A percentile compares a stretch with the other conserved stretches of the same genome.
phyloP scores from a whole-genome alignment of 2,888 invertebrate genomes.

The Leptodirus hochenwartii region DNA sequence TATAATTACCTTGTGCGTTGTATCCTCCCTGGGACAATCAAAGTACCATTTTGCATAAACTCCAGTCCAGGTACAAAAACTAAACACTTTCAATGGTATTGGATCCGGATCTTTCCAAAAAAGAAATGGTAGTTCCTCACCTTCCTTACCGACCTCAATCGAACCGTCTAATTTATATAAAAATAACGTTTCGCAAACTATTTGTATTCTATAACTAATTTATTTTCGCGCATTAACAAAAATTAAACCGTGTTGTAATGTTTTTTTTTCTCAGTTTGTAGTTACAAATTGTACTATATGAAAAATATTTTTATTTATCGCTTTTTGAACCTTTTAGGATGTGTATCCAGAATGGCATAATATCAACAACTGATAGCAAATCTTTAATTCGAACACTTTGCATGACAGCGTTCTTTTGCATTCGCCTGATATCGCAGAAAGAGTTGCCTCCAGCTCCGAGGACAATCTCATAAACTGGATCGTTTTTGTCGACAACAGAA shows the following conservation, averaged over 20 bases:
- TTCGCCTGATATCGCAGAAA: constrained; percentile 46
- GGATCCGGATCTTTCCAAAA: constrained; percentile 39
- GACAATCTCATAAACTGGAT: constrained; percentile 52
- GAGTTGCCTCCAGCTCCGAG: constrained; percentile 54
- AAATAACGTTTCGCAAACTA: no score
- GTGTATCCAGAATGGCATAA: constrained; percentile 45
- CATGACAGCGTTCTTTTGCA: constrained; percentile 36
- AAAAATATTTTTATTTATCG: neutral
- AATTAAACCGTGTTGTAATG: no score
- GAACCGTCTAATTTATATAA: constrained; percentile 43
- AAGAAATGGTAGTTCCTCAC: constrained; percentile 37
- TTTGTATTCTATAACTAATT: constrained; percentile 2
- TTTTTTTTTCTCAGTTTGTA: no score
- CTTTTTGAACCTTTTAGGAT: constrained; percentile 31
- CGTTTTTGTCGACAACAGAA: constrained; percentile 25
- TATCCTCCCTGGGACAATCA: constrained; percentile 34
- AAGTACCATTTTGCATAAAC: constrained; percentile 50
- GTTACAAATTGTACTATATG: constrained; percentile 2
- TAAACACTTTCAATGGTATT: constrained; percentile 42
- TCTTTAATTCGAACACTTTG: constrained; percentile 34
- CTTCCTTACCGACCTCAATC: constrained; percentile 43
- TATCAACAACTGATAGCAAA: constrained; percentile 40
- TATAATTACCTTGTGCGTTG: constrained; percentile 1
- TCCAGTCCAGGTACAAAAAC: constrained; percentile 48
- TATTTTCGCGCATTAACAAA: neutral